These are phyloP conservation scores for Cyprinodon diabolis DNA, from an alignment of 2,797 vertebrate genomes.

Conservation along the genomic window DNA sequence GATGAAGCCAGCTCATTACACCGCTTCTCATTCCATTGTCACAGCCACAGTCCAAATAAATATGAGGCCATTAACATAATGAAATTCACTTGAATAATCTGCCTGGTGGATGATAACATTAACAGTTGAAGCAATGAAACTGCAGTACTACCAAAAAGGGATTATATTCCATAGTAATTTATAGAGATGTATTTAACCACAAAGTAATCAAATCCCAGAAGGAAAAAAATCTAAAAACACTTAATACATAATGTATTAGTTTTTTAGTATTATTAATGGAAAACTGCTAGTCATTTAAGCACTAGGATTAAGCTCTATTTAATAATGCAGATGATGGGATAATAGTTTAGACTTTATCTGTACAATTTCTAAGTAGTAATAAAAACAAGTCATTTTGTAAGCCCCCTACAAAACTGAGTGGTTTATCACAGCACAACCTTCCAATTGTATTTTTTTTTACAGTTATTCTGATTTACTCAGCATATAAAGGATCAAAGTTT, in stretches of 20 bases:
- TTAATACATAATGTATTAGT: slow-evolving; percentile 16
- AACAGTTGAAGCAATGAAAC: not conserved
- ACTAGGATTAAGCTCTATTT: not conserved
- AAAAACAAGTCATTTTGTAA: too few relatives aligned
- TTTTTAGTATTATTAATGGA: not conserved
- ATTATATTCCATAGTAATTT: slow-evolving; percentile 1
- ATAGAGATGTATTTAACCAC: slow-evolving; percentile 2
- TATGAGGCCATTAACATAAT: slow-evolving; percentile 26
- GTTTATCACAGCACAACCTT: not conserved
- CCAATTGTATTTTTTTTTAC: not conserved
- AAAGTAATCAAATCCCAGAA: slow-evolving; percentile 2
- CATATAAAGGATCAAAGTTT: too few relatives aligned
- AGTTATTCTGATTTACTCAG: not conserved
- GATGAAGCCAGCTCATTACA: slow-evolving; percentile 22
- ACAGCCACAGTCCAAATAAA: slow-evolving; percentile 23
- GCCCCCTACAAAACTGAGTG: too few relatives aligned
- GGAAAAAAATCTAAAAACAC: not conserved
- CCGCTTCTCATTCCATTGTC: not conserved
- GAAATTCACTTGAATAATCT: slow-evolving; percentile 29
- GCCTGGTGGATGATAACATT: slow-evolving; percentile 12
- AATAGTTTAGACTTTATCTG: not conserved
- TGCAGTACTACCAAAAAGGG: slow-evolving; percentile 2
- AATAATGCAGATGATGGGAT: not conserved
- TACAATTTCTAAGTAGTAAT: not conserved
- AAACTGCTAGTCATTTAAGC: slow-evolving; percentile 8